These are phyloP conservation scores for Acronicta psi DNA, from an alignment of 2,888 invertebrate species.

Conservation along the genomic window DNA sequence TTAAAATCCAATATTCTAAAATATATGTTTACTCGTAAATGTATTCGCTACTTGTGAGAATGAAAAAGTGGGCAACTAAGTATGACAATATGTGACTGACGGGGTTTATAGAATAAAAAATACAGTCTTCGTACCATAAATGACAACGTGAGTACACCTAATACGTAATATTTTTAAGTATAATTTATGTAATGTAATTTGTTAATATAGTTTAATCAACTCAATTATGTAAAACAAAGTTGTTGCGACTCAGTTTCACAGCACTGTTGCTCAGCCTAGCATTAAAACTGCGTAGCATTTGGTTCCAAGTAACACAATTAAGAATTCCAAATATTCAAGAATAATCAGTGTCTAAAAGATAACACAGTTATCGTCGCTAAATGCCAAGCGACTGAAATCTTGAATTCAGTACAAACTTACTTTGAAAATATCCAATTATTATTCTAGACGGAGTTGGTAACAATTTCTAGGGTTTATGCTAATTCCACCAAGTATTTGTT, in stretches of 20 bases:
- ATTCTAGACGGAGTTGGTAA: constrained; percentile 66
- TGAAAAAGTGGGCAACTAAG: too few relatives aligned
- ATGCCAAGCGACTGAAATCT: constrained; percentile 52
- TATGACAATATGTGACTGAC: too few relatives aligned
- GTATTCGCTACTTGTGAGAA: too few relatives aligned
- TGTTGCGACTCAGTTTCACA: not conserved
- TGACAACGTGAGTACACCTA: too few relatives aligned
- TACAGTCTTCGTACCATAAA: too few relatives aligned
- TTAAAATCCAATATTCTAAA: too few relatives aligned
- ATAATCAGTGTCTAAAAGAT: constrained; percentile 35
- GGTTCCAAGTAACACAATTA: constrained; percentile 20
- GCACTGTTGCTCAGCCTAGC: not conserved
- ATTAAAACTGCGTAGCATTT: not conserved
- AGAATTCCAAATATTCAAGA: constrained; percentile 34
- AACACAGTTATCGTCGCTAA: constrained; percentile 34
- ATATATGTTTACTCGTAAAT: too few relatives aligned
- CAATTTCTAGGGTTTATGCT: constrained; percentile 77
- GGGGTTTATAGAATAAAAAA: too few relatives aligned
- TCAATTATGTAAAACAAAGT: not conserved
- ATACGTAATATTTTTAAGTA: too few relatives aligned
- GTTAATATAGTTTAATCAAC: too few relatives aligned
- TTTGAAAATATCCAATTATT: constrained; percentile 61
- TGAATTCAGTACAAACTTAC: constrained; percentile 26
- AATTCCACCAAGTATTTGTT: constrained; percentile 74
- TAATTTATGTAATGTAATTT: too few relatives aligned